phyloP scores from a whole-genome alignment of 1,140 invertebrate genomes.

The Anoplophora glabripennis region DNA sequence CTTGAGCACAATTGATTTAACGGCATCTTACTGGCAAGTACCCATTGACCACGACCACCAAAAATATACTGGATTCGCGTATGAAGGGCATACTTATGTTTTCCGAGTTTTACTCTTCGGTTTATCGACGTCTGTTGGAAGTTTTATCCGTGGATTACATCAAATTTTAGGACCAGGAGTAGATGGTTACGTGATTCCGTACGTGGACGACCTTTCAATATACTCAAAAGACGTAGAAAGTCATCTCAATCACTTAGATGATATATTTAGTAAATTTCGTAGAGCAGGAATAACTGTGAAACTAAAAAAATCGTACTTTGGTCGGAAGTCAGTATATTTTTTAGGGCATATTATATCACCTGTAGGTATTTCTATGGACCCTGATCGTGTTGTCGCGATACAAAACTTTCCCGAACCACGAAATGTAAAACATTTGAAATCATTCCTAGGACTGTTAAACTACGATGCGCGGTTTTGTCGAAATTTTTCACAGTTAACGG shows the following conservation, averaged over 20 bases:
- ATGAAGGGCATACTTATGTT: constrained; percentile 1
- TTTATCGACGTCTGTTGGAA: background rate
- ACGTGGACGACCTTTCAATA: background rate
- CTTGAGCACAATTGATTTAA: background rate
- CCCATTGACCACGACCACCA: constrained; percentile 15
- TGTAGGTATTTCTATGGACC: no score
- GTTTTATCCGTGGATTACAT: background rate
- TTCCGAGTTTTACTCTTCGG: constrained; percentile 9
- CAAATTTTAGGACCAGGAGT: background rate
- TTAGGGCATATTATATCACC: no score
- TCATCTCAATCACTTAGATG: constrained; percentile 6
- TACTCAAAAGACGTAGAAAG: constrained; percentile 5
- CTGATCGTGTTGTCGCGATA: constrained; percentile 16
- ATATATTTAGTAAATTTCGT: constrained; percentile 1
- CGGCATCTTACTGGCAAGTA: constrained; percentile 8
- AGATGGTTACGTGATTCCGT: background rate
- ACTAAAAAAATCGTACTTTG: no score
- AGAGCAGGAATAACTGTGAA: no score
- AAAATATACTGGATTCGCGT: constrained; percentile 8
- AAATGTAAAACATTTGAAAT: background rate
- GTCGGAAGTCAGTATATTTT: no score
- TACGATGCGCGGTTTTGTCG: constrained; percentile 14
- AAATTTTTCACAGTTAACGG: no score
- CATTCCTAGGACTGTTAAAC: background rate
- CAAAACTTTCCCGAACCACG: constrained; percentile 4